These are phyloP conservation scores for Palaemon carinicauda DNA, from an alignment of 1,140 invertebrate genomes.

Conservation along the genomic window DNA sequence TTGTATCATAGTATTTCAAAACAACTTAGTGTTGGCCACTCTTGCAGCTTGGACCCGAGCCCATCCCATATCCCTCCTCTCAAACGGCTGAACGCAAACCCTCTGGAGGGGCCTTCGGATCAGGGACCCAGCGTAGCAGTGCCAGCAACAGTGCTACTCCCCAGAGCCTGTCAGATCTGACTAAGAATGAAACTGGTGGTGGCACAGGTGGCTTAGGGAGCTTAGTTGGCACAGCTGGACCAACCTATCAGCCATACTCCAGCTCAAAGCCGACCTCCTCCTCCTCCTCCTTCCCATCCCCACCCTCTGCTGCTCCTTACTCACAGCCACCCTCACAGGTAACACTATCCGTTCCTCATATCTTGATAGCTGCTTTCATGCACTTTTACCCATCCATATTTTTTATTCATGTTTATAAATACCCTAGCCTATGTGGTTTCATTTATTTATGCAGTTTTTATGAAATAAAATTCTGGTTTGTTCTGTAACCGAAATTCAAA, in stretches of 20 bases:
- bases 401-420: neutral
- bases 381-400: neutral
- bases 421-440: too few species aligned
- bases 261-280: slow-evolving; percentile 51
- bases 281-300: slow-evolving; percentile 58
- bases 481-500: too few species aligned
- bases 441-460: too few species aligned
- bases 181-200: slow-evolving; percentile 50
- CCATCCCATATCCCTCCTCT: slow-evolving; percentile 63
- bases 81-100: slow-evolving; percentile 56
- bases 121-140: slow-evolving; percentile 48
- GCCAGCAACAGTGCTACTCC: slow-evolving; percentile 34
- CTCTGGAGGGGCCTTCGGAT: slow-evolving; percentile 35
- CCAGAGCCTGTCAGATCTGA: slow-evolving; percentile 37
- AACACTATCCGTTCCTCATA: neutral
- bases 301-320: slow-evolving; percentile 58
- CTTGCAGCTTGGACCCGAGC: slow-evolving; percentile 61
- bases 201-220: slow-evolving; percentile 46
- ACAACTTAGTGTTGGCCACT: slow-evolving; percentile 52
- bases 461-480: too few species aligned
- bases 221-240: slow-evolving; percentile 49
- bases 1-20: neutral
- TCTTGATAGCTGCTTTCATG: slow-evolving; percentile 7
- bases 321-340: slow-evolving; percentile 54
- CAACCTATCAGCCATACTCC: slow-evolving; percentile 49